Evolutionary conservation across 2,888 invertebrate species (phyloP).

Genomic region (Erannis defoliaria): DNA sequence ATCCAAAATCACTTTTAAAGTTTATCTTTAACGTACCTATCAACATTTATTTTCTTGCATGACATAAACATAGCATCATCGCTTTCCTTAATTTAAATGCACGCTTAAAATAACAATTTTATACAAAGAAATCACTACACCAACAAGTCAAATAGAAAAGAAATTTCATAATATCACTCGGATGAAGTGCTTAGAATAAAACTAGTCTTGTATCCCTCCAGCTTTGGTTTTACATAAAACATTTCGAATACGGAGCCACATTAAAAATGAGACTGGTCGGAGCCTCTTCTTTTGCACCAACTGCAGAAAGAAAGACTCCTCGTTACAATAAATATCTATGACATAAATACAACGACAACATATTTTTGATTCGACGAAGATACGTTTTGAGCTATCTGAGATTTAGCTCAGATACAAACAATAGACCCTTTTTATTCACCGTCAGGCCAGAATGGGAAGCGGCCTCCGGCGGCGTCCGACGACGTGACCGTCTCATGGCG

Average conservation of each 20-base stretch:
- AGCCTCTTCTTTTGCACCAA: constrained; percentile 78
- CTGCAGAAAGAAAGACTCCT: constrained; percentile 54
- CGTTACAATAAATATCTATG: constrained; percentile 28
- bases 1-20: constrained; percentile 25
- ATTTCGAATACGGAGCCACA: constrained; percentile 76
- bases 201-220: constrained; percentile 51
- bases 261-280: constrained; percentile 70
- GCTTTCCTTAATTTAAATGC: constrained; percentile 33
- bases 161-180: constrained; percentile 29
- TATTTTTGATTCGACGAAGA: constrained; percentile 24
- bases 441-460: constrained; percentile 78
- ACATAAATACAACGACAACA: constrained; percentile 25
- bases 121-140: constrained; percentile 49
- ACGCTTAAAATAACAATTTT: constrained; percentile 42
- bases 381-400: constrained; percentile 11
- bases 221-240: constrained; percentile 72
- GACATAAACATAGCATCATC: constrained; percentile 30
- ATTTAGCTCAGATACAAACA: constrained; percentile 27
- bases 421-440: constrained; percentile 61
- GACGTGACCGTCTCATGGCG: constrained; percentile 77
- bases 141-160: constrained; percentile 46
- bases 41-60: constrained; percentile 30
- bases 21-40: constrained; percentile 15
- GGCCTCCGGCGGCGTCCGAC: constrained; percentile 70
- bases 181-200: constrained; percentile 25